These are phyloP conservation scores for Thaleichthys pacificus DNA, from an alignment of 2,797 vertebrate genomes.

Conservation along the genomic window DNA sequence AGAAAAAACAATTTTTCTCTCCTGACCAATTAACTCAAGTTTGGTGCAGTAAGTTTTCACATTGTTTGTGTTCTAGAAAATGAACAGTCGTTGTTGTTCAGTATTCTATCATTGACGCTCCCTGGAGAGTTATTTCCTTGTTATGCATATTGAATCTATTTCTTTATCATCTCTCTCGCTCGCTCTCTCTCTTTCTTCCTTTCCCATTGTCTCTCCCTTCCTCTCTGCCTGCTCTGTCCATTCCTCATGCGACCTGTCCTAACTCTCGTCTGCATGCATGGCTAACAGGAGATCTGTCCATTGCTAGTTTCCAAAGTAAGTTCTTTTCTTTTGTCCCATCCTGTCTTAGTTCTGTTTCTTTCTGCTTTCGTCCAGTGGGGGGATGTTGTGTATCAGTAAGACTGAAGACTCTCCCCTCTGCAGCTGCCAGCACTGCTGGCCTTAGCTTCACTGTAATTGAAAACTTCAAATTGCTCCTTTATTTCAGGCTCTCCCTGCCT, in stretches of 20 bases:
- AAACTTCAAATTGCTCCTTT: neutral
- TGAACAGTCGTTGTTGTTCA: too few species aligned
- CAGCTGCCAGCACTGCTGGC: neutral
- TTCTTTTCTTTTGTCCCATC: conserved; percentile 32
- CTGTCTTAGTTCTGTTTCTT: conserved; percentile 23
- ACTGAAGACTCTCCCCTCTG: too few species aligned
- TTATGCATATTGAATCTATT: too few species aligned
- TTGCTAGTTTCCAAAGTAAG: conserved; percentile 83
- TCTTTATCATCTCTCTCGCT: neutral
- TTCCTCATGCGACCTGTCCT: neutral
- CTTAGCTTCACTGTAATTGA: too few species aligned
- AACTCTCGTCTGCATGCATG: conserved; percentile 52
- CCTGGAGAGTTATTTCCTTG: too few species aligned
- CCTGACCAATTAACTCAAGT: neutral
- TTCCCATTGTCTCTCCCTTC: neutral
- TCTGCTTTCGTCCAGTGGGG: neutral
- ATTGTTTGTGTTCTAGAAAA: too few species aligned
- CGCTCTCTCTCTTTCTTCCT: neutral
- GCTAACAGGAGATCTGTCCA: conserved; percentile 75
- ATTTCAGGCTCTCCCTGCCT: neutral
- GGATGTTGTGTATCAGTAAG: too few species aligned
- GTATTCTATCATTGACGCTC: too few species aligned
- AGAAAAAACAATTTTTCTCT: neutral
- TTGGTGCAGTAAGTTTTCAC: neutral
- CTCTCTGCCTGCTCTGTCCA: neutral